phyloP scores from a whole-genome alignment of 2,113 vertebrate genomes.

The Hiodon tergisus region DNA sequence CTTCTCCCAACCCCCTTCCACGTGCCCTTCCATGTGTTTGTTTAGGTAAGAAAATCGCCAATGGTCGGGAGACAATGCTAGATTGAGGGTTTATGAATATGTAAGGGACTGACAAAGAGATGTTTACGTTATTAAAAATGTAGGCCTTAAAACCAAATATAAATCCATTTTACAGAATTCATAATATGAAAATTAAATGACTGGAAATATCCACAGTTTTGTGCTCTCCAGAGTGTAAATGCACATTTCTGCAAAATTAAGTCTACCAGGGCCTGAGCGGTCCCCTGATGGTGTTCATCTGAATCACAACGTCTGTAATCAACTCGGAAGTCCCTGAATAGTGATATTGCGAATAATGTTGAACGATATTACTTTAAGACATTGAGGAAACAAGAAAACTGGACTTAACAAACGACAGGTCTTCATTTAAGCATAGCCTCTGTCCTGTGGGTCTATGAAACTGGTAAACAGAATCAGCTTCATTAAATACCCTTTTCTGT shows the following conservation, averaged over 20 bases:
- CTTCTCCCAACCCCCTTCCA: slow-evolving; percentile 3
- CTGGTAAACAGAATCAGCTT: neutral
- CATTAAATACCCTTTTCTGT: neutral
- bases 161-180: neutral
- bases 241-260: neutral
- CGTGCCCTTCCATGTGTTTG: slow-evolving; percentile 50
- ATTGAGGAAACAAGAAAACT: neutral
- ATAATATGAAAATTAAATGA: neutral
- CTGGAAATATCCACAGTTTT: neutral
- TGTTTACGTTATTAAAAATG: neutral
- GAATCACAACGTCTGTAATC: neutral
- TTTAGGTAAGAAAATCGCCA: slow-evolving; percentile 50
- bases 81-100: slow-evolving; percentile 31
- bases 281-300: neutral
- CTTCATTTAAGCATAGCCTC: too few species aligned
- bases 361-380: neutral
- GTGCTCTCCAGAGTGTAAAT: neutral
- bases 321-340: neutral
- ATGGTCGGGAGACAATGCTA: slow-evolving; percentile 37
- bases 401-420: neutral
- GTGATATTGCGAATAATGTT: neutral
- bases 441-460: neutral
- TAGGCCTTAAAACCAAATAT: neutral
- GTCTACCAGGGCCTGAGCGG: neutral
- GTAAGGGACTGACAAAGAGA: neutral